Percentiles rank a stretch among this genome's conserved stretches.
phyloP scores from a whole-genome alignment of 2,113 vertebrate species.

The Lipophrys pholis region DNA sequence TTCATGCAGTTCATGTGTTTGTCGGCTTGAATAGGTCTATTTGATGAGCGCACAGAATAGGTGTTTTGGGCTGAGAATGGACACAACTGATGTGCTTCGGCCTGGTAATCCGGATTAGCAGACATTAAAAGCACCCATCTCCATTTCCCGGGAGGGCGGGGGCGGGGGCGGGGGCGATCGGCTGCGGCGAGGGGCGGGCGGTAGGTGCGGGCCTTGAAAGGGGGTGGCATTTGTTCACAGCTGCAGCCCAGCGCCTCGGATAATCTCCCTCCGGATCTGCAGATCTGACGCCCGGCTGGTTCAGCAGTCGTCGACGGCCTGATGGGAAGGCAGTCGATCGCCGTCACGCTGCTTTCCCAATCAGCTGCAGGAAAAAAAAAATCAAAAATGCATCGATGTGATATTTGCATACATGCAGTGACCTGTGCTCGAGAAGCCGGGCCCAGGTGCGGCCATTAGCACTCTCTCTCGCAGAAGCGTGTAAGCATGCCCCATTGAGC shows the following conservation, averaged over 20 bases:
- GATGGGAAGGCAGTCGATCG: slow-evolving; percentile 39
- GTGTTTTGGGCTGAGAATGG: slow-evolving; percentile 73
- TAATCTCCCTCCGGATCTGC: slow-evolving; percentile 68
- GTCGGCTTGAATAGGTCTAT: slow-evolving; percentile 69
- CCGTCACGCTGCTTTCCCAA: neutral
- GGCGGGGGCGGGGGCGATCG: slow-evolving; percentile 37
- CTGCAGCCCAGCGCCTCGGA: slow-evolving; percentile 67
- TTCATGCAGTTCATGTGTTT: slow-evolving; percentile 74
- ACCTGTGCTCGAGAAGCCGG: slow-evolving; percentile 31
- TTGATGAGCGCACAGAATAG: slow-evolving; percentile 70
- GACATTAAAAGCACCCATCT: slow-evolving; percentile 80
- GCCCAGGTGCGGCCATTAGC: slow-evolving; percentile 61
- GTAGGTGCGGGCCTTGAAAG: slow-evolving; percentile 31
- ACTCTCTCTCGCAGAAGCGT: slow-evolving; percentile 19
- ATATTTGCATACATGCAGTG: slow-evolving; percentile 52
- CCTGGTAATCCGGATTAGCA: slow-evolving; percentile 83
- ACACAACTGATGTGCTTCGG: slow-evolving; percentile 73
- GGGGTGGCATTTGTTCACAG: slow-evolving; percentile 77
- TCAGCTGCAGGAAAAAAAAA: neutral
- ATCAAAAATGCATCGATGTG: too few relatives aligned
- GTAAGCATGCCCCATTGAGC: slow-evolving; percentile 56
- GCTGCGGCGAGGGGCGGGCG: slow-evolving; percentile 9
- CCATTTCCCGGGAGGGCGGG: slow-evolving; percentile 74
- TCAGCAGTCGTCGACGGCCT: slow-evolving; percentile 37
- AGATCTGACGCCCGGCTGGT: slow-evolving; percentile 24